Base-by-base conservation (phyloP, 2,888 invertebrate species). In the Latrodectus hesperus region DNA sequence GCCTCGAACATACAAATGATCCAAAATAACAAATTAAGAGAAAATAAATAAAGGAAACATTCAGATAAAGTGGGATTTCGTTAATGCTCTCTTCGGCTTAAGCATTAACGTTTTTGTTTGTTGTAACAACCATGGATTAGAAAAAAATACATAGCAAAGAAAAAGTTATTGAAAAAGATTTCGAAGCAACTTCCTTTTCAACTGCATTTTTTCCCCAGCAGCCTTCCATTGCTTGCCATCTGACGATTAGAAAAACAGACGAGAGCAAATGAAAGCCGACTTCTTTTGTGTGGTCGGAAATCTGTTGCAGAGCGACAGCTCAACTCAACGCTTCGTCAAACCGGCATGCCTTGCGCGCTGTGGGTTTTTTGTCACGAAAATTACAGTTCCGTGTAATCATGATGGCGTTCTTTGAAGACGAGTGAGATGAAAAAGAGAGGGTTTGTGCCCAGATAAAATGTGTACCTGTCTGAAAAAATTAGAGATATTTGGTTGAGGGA, bases 381-480 rank as follows among this genome's bases (percentile, higher is more conserved):
- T 74, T 74, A 55, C 74, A 74, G 74, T 74, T 38, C 55, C 9
- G 16, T 16, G 74, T n/a, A 55, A 55, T 16, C 60, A 74, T 26
- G 12, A 12, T 12, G 38, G 26, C 22, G 74, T 55, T 14, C 14
- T 73, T 74, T 26, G 2, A 16, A 12, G 60, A 26, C 17, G 17
- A 52, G 52, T 8, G 5, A 60, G 60, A 60, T n/a, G 60, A 60
- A 60, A 60, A 60, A 60, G 10, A 52, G 73, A 16, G 26, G 38
- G 17, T 60, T 14, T 9, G 38, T 49, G 5, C 14, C 16, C 52
- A 26, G 38, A 74, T 55, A 55, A 74, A 74, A 55, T 53, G 55
- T 53, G 60, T 55, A 55, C 55, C 74, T 74, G 74, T 60, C 74
- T 55, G 16, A 55, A 12, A 26, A 55, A 74, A 74, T 74, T 74